phyloP scores from a whole-genome alignment of 1,140 invertebrate species.

The Drosophila willistoni region DNA sequence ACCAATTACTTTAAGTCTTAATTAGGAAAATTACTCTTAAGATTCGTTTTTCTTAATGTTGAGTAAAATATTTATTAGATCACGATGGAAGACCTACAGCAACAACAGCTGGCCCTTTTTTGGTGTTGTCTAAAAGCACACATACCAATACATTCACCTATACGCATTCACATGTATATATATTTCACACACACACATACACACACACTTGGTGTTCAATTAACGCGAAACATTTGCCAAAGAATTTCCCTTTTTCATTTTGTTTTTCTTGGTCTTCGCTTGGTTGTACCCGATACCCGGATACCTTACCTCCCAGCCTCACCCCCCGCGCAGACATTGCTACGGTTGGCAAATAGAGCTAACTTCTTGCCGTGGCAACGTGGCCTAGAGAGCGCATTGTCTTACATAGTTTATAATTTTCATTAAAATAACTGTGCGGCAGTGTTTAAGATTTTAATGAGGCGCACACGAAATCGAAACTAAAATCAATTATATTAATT shows the following conservation, averaged over 20 bases:
- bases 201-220: slow-evolving; percentile 61
- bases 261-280: slow-evolving; percentile 23
- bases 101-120: slow-evolving; percentile 66
- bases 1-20: not conserved
- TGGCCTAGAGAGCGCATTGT: slow-evolving; percentile 26
- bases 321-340: too few species aligned
- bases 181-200: slow-evolving; percentile 6
- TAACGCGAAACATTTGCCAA: slow-evolving; percentile 76
- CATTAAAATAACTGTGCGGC: slow-evolving; percentile 31
- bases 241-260: slow-evolving; percentile 46
- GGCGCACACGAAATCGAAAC: slow-evolving; percentile 12
- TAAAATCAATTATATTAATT: slow-evolving; percentile 29
- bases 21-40: not conserved
- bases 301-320: too few species aligned
- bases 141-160: not conserved
- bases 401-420: slow-evolving; percentile 42
- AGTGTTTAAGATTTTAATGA: slow-evolving; percentile 14
- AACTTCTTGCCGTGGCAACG: slow-evolving; percentile 50
- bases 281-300: not conserved
- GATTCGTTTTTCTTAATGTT: not conserved
- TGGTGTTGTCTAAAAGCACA: slow-evolving; percentile 21
- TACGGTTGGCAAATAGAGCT: not conserved
- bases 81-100: slow-evolving; percentile 61
- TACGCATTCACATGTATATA: slow-evolving; percentile 15
- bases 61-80: slow-evolving; percentile 18